These are phyloP conservation scores for Papilio dardanus DNA, from an alignment of 1,140 invertebrate species.

Conservation along the genomic window DNA sequence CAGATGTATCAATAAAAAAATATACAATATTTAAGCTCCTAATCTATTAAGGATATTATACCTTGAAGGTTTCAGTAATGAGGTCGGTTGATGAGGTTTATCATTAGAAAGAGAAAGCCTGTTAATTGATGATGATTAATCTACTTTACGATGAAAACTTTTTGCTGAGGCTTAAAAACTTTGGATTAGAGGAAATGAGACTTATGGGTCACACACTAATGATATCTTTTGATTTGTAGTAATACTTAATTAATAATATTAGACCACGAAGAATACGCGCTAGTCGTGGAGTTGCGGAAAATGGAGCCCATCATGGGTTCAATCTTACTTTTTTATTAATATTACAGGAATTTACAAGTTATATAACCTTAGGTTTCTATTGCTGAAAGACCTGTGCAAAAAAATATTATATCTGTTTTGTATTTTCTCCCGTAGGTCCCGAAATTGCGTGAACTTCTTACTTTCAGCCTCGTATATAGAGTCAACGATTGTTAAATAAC, in stretches of 20 bases:
- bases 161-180: constrained; percentile 9
- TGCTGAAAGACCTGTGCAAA: too few species aligned
- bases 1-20: background rate
- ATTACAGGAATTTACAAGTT: too few species aligned
- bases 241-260: too few species aligned
- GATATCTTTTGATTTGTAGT: background rate
- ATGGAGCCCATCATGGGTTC: too few species aligned
- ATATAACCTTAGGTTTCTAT: background rate
- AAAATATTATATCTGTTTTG: too few species aligned
- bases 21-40: background rate
- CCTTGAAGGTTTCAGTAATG: constrained; percentile 12
- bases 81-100: constrained; percentile 30
- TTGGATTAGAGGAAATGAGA: background rate
- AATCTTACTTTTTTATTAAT: too few species aligned
- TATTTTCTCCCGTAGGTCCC: too few species aligned
- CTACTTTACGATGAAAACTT: constrained; percentile 17
- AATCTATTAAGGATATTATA: constrained; percentile 10
- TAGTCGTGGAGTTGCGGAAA: too few species aligned
- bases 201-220: background rate
- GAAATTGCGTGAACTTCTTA: too few species aligned
- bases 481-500: too few species aligned
- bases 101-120: constrained; percentile 26
- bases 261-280: too few species aligned
- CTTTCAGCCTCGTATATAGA: too few species aligned
- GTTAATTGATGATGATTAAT: constrained; percentile 40